Percentiles rank a stretch among this genome's conserved stretches.
These are phyloP conservation scores for Iguana delicatissima DNA, from an alignment of 2,797 vertebrate species.

Conservation along the genomic window DNA sequence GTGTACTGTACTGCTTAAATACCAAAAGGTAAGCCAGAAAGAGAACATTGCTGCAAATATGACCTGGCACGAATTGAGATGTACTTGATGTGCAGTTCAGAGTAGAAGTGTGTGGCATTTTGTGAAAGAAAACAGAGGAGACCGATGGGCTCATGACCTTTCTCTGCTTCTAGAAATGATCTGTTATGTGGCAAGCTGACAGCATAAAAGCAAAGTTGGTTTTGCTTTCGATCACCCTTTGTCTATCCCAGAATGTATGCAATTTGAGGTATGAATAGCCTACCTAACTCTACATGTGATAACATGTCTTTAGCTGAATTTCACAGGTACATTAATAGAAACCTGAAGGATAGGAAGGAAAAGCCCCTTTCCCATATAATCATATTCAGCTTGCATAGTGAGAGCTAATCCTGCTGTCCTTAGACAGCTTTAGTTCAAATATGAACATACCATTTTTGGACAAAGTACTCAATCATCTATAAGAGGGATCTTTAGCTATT, in stretches of 20 bases:
- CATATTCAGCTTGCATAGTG: not conserved
- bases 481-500: not conserved
- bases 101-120: not conserved
- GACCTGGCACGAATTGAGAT: not conserved
- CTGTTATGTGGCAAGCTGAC: not conserved
- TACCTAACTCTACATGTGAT: not conserved
- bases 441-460: not conserved
- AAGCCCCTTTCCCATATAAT: not conserved
- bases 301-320: not conserved
- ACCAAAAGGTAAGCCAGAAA: not conserved
- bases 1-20: not conserved
- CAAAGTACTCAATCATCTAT: not conserved
- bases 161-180: not conserved
- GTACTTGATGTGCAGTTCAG: not conserved
- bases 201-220: not conserved
- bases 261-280: not conserved
- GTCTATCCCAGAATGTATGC: not conserved
- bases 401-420: not conserved
- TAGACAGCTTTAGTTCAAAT: constrained; percentile 12
- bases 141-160: not conserved
- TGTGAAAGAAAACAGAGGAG: not conserved
- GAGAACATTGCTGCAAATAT: not conserved
- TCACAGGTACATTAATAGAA: not conserved
- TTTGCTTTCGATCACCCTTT: not conserved
- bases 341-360: not conserved